Conservation (phyloP, 2,888 invertebrate species). For the Geophilus truncorum region DNA sequence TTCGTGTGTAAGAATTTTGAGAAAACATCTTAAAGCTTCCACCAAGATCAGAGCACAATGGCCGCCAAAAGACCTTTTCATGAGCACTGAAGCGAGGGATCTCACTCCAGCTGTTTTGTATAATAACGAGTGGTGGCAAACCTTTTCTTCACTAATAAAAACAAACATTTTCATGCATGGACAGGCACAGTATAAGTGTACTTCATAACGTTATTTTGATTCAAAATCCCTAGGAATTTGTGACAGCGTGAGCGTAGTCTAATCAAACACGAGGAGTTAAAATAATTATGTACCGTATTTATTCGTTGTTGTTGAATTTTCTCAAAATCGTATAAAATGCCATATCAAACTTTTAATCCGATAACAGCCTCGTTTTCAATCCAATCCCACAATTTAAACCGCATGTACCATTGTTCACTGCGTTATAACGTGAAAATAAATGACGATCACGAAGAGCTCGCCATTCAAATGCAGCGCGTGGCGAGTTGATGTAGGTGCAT, state of each 20-base stretch:
- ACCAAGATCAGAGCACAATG: slow-evolving; percentile 20
- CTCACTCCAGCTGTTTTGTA: slow-evolving; percentile 23
- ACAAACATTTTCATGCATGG: slow-evolving; percentile 5
- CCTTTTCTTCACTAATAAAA: not conserved
- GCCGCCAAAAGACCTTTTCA: slow-evolving; percentile 27
- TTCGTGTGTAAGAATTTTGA: not conserved
- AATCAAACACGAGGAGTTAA: not conserved
- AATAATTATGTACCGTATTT: not conserved
- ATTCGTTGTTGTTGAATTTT: not conserved
- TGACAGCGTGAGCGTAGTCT: not conserved
- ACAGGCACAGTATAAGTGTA: not conserved
- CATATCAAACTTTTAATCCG: no score
- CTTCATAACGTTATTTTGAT: not conserved
- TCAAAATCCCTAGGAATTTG: not conserved
- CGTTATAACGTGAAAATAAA: not conserved
- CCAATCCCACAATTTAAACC: no score
- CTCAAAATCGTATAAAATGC: no score
- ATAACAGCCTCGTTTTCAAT: no score
- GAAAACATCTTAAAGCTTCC: not conserved
- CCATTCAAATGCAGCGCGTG: not conserved
- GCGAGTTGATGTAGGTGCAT: not conserved
- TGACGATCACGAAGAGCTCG: not conserved
- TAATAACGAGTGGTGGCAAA: slow-evolving; percentile 18
- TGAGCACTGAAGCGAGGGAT: slow-evolving; percentile 2
- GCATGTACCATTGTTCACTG: no score